phyloP scores from a whole-genome alignment of 2,888 invertebrate genomes.

The Branchipolynoe longqiensis region DNA sequence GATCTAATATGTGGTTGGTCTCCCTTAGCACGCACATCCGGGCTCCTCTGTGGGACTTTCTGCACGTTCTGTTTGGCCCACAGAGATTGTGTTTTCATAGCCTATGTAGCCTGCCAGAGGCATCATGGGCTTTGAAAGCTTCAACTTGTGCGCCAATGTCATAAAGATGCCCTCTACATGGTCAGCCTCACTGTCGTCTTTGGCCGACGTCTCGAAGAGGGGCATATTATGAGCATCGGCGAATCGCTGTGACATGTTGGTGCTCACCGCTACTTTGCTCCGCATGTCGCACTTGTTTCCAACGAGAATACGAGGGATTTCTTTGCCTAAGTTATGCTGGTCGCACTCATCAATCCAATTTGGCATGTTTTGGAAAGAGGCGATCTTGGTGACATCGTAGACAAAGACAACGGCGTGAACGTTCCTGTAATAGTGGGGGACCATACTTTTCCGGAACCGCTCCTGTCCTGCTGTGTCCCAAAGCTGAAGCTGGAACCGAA shows the following conservation, averaged over 20 bases:
- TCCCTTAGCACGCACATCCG: slow-evolving; percentile 25
- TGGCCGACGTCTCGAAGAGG: slow-evolving; percentile 91
- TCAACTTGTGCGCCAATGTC: slow-evolving; percentile 90
- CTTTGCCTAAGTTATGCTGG: slow-evolving; percentile 85
- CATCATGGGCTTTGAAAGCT: slow-evolving; percentile 86
- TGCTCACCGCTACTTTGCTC: slow-evolving; percentile 85
- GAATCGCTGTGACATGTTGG: slow-evolving; percentile 87
- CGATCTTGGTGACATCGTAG: slow-evolving; percentile 88
- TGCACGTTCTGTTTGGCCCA: neutral
- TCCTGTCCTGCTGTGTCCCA: slow-evolving; percentile 92
- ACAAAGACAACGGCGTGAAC: slow-evolving; percentile 92
- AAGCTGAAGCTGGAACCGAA: slow-evolving; percentile 86
- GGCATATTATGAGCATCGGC: slow-evolving; percentile 85
- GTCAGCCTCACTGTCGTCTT: slow-evolving; percentile 87
- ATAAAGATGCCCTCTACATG: slow-evolving; percentile 91
- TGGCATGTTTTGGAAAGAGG: slow-evolving; percentile 86
- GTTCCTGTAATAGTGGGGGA: slow-evolving; percentile 89
- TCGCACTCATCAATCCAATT: slow-evolving; percentile 90
- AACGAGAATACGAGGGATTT: slow-evolving; percentile 88
- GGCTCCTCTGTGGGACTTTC: slow-evolving; percentile 43
- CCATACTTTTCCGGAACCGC: slow-evolving; percentile 84
- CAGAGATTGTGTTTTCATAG: slow-evolving; percentile 54
- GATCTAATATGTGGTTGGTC: no score
- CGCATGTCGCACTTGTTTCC: slow-evolving; percentile 90
- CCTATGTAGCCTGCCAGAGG: slow-evolving; percentile 69